Base-by-base conservation (phyloP, 2,888 invertebrate species). In the Didymodactylos carnosus region DNA sequence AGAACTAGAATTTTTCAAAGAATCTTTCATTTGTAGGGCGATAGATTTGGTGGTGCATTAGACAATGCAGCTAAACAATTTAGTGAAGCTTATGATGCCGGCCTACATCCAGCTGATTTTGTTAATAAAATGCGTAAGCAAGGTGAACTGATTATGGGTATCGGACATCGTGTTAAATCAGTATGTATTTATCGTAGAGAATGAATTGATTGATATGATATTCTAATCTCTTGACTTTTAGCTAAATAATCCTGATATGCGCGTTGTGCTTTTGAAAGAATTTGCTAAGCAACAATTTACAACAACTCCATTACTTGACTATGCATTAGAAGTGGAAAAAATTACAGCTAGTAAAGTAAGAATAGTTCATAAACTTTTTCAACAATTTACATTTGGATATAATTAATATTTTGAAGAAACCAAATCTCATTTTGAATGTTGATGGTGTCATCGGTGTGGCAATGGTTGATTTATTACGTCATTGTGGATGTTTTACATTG, bases 371-470 rank as follows among this genome's bases (percentile, higher is more conserved):
- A n/a, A n/a, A n/a, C 94, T 4, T n/a, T n/a, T n/a, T n/a, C n/a
- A n/a, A n/a, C n/a, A n/a, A n/a, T n/a, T n/a, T n/a, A n/a, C n/a
- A n/a, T n/a, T n/a, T n/a, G n/a, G n/a, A n/a, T n/a, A n/a, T n/a
- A n/a, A n/a, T n/a, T n/a, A n/a, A 14, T 16, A 62, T 53, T 73
- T 78, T 80, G 16, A 79, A 86, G 88, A 98, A 98, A 85, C 98
- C 98, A n/a, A 98, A 99, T 86, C 87, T 98, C 75, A 99, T 99
- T 82, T 87, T 98, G 76, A 99, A 98, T 84, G 98, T 99, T 27
- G 98, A 98, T 85, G 98, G 98, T 75, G 91, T 95, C 77, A 95
- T 99, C 79, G 98, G 94, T 0, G 92, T 93, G 53, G 89, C 93
- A 23, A 95, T 98, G 86, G 97, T 98, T 35, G 98, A 98, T 83